Conservation (phyloP, 2,113 vertebrate species). For the Leuciscus idus region DNA sequence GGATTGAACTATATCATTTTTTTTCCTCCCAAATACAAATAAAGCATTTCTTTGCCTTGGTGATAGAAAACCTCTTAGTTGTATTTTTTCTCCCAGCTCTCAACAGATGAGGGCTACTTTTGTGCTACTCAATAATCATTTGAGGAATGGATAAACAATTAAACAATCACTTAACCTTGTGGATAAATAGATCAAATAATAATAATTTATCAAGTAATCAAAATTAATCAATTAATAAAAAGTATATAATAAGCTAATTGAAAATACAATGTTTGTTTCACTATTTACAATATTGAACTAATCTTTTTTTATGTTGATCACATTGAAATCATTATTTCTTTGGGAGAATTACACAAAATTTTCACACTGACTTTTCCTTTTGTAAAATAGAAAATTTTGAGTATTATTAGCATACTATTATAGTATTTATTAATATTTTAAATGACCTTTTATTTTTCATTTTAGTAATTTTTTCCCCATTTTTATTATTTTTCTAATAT, state of each 20-base stretch:
- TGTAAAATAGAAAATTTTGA: no score
- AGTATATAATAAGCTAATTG: no score
- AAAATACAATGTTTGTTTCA: no score
- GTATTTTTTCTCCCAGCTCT: not conserved
- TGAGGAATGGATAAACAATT: not conserved
- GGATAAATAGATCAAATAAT: not conserved
- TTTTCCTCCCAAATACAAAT: not conserved
- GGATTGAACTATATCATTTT: not conserved
- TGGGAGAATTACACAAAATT: no score
- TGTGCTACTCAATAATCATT: not conserved
- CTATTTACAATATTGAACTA: no score
- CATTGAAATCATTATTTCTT: no score
- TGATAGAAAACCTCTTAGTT: not conserved
- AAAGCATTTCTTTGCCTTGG: not conserved
- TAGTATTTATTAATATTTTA: not conserved
- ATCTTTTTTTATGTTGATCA: no score
- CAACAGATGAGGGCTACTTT: not conserved
- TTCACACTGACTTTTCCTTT: no score
- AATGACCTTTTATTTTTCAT: not conserved
- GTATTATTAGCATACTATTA: not conserved
- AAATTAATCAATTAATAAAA: not conserved
- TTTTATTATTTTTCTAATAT: not conserved
- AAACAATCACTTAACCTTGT: not conserved
- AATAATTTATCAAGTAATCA: not conserved
- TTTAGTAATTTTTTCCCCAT: not conserved